These are phyloP conservation scores for Cecidostiba fungosa DNA, from an alignment of 2,888 invertebrate species.

Conservation along the genomic window DNA sequence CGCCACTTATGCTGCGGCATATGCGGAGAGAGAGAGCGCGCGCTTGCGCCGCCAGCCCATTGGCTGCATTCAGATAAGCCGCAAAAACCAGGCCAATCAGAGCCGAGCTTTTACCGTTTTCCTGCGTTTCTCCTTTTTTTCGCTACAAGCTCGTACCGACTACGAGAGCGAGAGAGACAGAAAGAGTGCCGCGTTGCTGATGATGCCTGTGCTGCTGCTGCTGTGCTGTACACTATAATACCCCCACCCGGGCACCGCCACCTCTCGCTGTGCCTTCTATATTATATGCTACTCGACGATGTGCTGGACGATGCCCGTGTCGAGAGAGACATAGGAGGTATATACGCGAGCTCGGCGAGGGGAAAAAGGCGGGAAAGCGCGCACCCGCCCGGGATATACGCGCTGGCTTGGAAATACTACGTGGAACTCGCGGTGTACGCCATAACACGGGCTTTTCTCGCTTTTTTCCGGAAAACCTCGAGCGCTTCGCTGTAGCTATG, in stretches of 20 bases:
- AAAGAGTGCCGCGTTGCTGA: constrained; percentile 16
- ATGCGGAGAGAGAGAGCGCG: constrained; percentile 76
- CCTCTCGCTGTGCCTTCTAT: background rate
- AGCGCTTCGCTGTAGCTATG: background rate
- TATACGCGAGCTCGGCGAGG: constrained; percentile 39
- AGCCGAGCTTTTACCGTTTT: constrained; percentile 75
- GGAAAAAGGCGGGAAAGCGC: constrained; percentile 74
- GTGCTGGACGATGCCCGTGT: constrained; percentile 1
- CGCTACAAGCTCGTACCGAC: background rate
- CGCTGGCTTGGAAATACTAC: background rate
- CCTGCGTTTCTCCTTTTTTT: constrained; percentile 21
- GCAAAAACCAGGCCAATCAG: constrained; percentile 83
- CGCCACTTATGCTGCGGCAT: constrained; percentile 84
- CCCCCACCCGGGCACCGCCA: background rate
- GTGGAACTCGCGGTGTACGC: background rate
- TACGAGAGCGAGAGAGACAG: no score
- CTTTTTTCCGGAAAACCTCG: background rate
- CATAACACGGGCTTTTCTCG: background rate
- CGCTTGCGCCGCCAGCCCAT: constrained; percentile 78
- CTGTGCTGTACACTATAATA: background rate
- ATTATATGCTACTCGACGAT: background rate
- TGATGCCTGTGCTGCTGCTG: background rate
- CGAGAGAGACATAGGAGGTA: no score
- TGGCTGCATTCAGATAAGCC: constrained; percentile 84
- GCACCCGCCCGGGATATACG: background rate